Conservation (phyloP, 2,797 vertebrate species). For the Chrosomus eos region DNA sequence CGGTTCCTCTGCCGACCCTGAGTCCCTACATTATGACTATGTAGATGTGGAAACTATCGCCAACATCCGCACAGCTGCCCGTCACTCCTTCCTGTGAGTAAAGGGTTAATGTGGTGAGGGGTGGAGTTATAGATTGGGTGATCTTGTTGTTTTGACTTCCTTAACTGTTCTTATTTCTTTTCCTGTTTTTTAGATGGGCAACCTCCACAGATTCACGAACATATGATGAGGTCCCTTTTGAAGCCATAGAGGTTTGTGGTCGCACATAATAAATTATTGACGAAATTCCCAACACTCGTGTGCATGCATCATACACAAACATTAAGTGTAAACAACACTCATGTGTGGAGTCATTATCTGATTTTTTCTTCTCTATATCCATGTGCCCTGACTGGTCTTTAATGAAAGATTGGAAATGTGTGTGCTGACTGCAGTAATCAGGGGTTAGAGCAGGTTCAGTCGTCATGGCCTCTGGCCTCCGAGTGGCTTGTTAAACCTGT, state of each 20-base stretch:
- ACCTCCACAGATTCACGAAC: conserved; percentile 81
- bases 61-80: conserved; percentile 92
- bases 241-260: conserved; percentile 73
- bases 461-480: conserved; percentile 29
- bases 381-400: not conserved
- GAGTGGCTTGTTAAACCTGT: conserved; percentile 29
- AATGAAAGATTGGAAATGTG: conserved; percentile 34
- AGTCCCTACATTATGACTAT: conserved; percentile 95
- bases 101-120: not conserved
- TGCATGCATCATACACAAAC: not conserved
- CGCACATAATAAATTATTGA: not conserved
- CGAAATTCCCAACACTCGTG: not conserved
- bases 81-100: conserved; percentile 72
- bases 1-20: conserved; percentile 85
- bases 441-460: conserved; percentile 33
- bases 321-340: not conserved
- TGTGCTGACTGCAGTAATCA: conserved; percentile 24
- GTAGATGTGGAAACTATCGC: conserved; percentile 96
- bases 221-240: conserved; percentile 95
- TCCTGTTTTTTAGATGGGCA: conserved; percentile 57
- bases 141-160: not conserved
- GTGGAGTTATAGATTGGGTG: not conserved
- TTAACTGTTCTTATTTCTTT: not conserved
- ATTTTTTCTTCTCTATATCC: not conserved
- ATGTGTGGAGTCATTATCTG: not conserved